A percentile compares a stretch with the other conserved stretches of the same genome.
Evolutionary conservation across 2,113 vertebrate genomes (phyloP).

Genomic region (Caracal caracal): DNA sequence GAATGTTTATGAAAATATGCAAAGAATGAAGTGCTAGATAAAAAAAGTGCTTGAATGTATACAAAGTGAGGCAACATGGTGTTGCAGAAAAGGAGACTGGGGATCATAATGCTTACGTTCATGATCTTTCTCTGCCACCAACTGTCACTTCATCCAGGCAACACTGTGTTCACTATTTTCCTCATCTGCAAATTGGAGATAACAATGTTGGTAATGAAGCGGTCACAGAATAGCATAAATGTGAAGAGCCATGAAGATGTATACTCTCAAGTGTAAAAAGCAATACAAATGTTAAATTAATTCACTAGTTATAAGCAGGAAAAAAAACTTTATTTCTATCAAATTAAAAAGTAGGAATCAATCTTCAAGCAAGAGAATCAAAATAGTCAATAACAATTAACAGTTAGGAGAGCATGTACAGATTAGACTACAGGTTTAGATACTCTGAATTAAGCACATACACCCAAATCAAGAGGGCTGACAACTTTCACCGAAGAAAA

Average conservation of each 20-base stretch:
- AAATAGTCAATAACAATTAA: conserved; percentile 54
- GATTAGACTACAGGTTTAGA: not conserved
- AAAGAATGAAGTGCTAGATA: not conserved
- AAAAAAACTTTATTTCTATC: conserved; percentile 71
- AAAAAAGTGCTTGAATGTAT: not conserved
- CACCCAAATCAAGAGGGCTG: not conserved
- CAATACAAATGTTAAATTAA: not conserved
- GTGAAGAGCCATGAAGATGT: not conserved
- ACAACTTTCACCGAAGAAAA: not conserved
- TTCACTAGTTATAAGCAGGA: conserved; percentile 24
- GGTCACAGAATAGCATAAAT: not conserved
- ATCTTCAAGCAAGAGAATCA: conserved; percentile 61
- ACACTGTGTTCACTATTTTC: not conserved
- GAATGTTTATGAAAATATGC: not conserved
- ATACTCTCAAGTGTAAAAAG: not conserved
- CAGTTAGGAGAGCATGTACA: not conserved
- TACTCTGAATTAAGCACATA: conserved; percentile 36
- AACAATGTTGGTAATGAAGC: not conserved
- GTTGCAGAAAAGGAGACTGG: not conserved
- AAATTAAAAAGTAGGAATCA: conserved; percentile 65
- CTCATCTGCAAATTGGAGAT: not conserved
- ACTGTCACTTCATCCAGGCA: not conserved
- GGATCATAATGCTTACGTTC: not conserved
- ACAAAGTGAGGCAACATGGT: not conserved
- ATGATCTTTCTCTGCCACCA: not conserved